Conservation (phyloP, 1,140 invertebrate species). For the Maniola jurtina region DNA sequence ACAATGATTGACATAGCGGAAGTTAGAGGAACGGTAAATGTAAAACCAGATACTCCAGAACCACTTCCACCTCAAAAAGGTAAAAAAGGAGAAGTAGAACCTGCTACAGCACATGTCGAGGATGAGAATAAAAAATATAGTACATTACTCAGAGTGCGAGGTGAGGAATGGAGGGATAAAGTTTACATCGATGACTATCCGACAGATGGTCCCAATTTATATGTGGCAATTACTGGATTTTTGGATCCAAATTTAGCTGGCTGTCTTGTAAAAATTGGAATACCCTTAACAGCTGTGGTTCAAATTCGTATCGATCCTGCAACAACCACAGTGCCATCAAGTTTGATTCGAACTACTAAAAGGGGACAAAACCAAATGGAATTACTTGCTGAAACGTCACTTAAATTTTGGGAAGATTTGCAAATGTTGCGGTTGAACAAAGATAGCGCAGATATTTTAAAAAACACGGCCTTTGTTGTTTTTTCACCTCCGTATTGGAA, state of each 20-base stretch:
- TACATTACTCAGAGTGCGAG: slow-evolving; percentile 70
- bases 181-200: slow-evolving; percentile 78
- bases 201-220: slow-evolving; percentile 76
- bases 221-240: slow-evolving; percentile 79
- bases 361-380: slow-evolving; percentile 60
- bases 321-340: slow-evolving; percentile 35
- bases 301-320: slow-evolving; percentile 54
- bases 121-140: slow-evolving; percentile 70
- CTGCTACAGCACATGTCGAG: slow-evolving; percentile 30
- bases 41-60: slow-evolving; percentile 31
- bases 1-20: slow-evolving; percentile 62
- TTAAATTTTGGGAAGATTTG: slow-evolving; percentile 64
- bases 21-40: slow-evolving; percentile 51
- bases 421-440: slow-evolving; percentile 54
- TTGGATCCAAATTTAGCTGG: slow-evolving; percentile 65
- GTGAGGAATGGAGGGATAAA: slow-evolving; percentile 79
- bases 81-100: slow-evolving; percentile 44
- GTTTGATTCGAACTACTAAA: slow-evolving; percentile 40
- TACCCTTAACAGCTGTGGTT: slow-evolving; percentile 74
- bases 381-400: slow-evolving; percentile 48
- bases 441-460: slow-evolving; percentile 48
- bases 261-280: slow-evolving; percentile 68
- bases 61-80: slow-evolving; percentile 29
- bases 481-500: slow-evolving; percentile 66
- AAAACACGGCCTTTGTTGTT: slow-evolving; percentile 70